Evolutionary conservation across 2,888 invertebrate genomes (phyloP).

Genomic region (Lithophane leautieri): DNA sequence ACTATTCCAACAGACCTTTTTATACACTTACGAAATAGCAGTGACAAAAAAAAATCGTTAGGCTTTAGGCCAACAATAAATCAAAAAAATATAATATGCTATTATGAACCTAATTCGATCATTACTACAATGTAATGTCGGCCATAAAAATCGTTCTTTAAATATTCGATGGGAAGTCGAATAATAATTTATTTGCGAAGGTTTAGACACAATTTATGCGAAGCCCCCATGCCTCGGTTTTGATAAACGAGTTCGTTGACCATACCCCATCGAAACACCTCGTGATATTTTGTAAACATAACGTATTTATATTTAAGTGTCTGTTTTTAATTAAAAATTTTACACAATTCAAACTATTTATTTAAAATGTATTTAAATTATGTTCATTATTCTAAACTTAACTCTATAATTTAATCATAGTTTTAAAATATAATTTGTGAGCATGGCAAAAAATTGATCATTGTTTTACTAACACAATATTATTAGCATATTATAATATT

Average conservation of each 20-base stretch:
- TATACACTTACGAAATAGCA: neutral
- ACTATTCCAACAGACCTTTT: constrained; percentile 1
- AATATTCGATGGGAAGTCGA: constrained; percentile 34
- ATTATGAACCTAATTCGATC: constrained; percentile 44
- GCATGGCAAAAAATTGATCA: constrained; percentile 2
- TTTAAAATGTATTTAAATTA: neutral
- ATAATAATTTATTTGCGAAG: constrained; percentile 53
- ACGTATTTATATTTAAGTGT: neutral
- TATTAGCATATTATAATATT: constrained; percentile 22
- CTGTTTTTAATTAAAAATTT: neutral
- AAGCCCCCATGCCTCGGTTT: constrained; percentile 37
- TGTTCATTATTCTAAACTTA: neutral
- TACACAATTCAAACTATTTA: too few relatives aligned
- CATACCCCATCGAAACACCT: constrained; percentile 9
- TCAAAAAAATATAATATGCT: constrained; percentile 16
- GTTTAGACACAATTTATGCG: constrained; percentile 41
- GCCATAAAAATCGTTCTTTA: constrained; percentile 51
- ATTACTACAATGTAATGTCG: constrained; percentile 52
- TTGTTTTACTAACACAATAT: constrained; percentile 1
- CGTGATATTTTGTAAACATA: constrained; percentile 2
- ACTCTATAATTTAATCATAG: constrained; percentile 6
- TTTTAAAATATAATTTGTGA: constrained; percentile 11
- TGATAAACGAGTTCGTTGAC: constrained; percentile 56
- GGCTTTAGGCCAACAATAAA: constrained; percentile 11
- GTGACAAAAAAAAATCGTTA: neutral